Conservation (phyloP, 2,888 invertebrate species). For the Stegana nigrithorax region DNA sequence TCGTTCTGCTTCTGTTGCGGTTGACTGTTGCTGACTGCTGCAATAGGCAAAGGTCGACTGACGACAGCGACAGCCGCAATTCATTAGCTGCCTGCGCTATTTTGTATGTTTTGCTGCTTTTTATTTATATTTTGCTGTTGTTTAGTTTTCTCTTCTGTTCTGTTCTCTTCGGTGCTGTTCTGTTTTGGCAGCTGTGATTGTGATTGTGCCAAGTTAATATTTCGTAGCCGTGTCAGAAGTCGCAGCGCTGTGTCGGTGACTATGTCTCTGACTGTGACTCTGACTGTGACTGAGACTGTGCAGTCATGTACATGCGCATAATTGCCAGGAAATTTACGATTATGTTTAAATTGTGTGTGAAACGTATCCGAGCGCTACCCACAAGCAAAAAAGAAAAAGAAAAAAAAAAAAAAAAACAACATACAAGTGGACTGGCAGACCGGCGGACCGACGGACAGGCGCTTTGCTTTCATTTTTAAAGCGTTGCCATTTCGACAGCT, state of each 20-base stretch:
- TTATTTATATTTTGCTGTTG: no score
- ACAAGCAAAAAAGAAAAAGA: constrained; percentile 46
- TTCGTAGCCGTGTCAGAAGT: not conserved
- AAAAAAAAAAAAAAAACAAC: constrained; percentile 6
- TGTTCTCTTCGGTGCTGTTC: no score
- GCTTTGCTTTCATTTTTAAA: constrained; percentile 48
- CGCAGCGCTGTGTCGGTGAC: no score
- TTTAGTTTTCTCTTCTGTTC: no score
- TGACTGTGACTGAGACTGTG: no score
- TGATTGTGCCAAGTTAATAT: constrained; percentile 12
- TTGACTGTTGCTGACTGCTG: no score
- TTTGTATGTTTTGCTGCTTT: no score
- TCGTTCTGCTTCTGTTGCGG: constrained; percentile 24
- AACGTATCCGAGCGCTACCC: no score
- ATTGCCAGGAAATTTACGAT: constrained; percentile 62
- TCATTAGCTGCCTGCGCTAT: no score
- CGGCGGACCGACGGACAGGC: no score
- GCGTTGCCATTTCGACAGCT: constrained; percentile 37
- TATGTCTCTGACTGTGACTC: not conserved
- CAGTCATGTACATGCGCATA: constrained; percentile 46
- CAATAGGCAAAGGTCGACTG: constrained; percentile 39
- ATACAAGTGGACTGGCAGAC: constrained; percentile 22
- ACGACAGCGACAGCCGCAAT: no score
- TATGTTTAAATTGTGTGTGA: constrained; percentile 59
- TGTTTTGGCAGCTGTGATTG: constrained; percentile 30